phyloP scores from a whole-genome alignment of 2,888 invertebrate genomes.

The Euphydryas editha region DNA sequence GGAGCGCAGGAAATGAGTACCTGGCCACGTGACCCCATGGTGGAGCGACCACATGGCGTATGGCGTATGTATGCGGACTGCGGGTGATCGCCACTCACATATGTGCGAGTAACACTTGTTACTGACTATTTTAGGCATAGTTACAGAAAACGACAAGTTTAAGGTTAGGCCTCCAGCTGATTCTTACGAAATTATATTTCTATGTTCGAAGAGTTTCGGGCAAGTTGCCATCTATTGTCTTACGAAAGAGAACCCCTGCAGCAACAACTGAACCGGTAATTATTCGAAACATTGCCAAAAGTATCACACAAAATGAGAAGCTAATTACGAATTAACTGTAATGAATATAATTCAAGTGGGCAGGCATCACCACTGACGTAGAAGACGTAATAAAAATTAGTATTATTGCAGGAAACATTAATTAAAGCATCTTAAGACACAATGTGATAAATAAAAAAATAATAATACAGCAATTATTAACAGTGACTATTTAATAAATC shows the following conservation, averaged over 20 bases:
- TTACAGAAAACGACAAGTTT: constrained; percentile 51
- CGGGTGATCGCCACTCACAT: constrained; percentile 65
- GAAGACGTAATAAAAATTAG: constrained; percentile 28
- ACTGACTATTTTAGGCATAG: constrained; percentile 50
- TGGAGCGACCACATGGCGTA: constrained; percentile 62
- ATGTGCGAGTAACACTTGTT: constrained; percentile 57
- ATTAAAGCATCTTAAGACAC: neutral
- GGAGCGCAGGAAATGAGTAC: constrained; percentile 64
- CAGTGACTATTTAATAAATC: neutral
- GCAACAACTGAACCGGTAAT: constrained; percentile 20
- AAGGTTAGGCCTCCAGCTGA: constrained; percentile 57
- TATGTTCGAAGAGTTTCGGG: constrained; percentile 21
- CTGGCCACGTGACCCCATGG: constrained; percentile 69
- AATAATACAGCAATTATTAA: neutral
- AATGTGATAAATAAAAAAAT: neutral
- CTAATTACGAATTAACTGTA: constrained; percentile 15
- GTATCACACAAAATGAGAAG: constrained; percentile 18
- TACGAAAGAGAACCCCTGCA: constrained; percentile 20
- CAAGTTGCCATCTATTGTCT: constrained; percentile 31
- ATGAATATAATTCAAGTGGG: constrained; percentile 18
- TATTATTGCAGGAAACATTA: constrained; percentile 32
- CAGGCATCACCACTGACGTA: constrained; percentile 4
- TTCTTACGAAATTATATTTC: constrained; percentile 29
- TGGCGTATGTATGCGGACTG: constrained; percentile 34
- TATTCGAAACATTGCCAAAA: constrained; percentile 28